Base-by-base conservation (phyloP, 2,888 invertebrate species). In the Smittia sp. region DNA sequence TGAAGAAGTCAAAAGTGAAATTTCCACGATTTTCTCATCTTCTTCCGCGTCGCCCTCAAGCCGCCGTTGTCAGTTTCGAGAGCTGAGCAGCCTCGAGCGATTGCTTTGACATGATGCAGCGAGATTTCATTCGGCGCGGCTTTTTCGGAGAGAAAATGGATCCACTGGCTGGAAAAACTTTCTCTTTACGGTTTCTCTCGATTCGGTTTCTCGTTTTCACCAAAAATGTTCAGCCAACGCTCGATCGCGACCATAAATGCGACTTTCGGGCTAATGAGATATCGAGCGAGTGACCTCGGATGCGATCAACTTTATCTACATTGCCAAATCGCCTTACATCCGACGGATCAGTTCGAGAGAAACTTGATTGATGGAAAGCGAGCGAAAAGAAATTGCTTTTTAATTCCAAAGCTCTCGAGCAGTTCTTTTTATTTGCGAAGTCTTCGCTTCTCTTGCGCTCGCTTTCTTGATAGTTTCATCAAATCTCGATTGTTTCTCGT, bases 1-100 rank as follows among this genome's bases (percentile, higher is more conserved):
- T 58, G 58, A 22, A 22, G 22, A 58, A 63, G 63, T 63, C 63
- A 63, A 63, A 63, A 63, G 63, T 63, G 63, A 63, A 63, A 63
- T 63, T 63, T 63, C 18, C 27, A 27, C 63, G 27, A 11, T 63
- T 13, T 63, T 63, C 11, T 63, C 25, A 24, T 27, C 22, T 63
- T 63, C 20, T 22, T 63, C n/a, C 3, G 52, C 15, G 52, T 27
- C 27, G 25, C n/a, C 58, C 22, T 22, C 22, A 58, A 58, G 9
- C 3, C 58, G 18, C 11, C 7, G 58, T 22, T 58, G 58, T 58
- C 58, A 58, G 58, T 58, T 13, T 22, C 58, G 18, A 58, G 58
- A 58, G 18, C 2, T 58, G 11, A 46, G n/a, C 3, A 6, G 32
- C 9, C 32, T 32, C 32, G 32, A 32, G 46, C 46, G 32, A n/a